Evolutionary conservation across 2,113 vertebrate genomes (phyloP), one percentile per base, ranked within the genome.

Genomic region (Bagarius yarrelli): DNA sequence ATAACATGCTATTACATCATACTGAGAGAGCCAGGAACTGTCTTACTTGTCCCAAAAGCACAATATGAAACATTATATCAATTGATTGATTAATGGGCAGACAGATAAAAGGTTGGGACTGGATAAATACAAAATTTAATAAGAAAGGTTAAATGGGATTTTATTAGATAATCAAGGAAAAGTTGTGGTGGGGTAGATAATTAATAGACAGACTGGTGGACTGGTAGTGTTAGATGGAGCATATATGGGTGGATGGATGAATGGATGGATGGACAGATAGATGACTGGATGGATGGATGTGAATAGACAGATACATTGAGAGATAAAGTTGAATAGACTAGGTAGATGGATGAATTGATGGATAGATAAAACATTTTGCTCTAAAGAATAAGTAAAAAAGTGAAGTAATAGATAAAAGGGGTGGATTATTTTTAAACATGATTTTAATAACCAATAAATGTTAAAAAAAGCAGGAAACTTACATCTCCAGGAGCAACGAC

Each of bases 401-500:
- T n/a, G n/a, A n/a, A n/a, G n/a, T n/a, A n/a, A 47, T 47, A 1
- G 9, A 47, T 47, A 47, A 47, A 47, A 47, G 44, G 11, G 44
- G 44, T 47, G 11, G 5, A 47, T 47, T 47, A 1, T 47, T 47
- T 47, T 47, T 4, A 40, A 40, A 40, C 36, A 40, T 40, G 36
- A 40, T 40, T 40, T 40, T 40, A 3, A 40, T 40, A 40, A 25
- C 13, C n/a, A 70, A 44, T 47, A 30, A 64, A 12, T 83, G 25
- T 44, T 18, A 61, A 76, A 13, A 34, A 56, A 16, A 11, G 34
- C 74, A 59, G 23, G 36, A 55, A 75, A 93, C 97, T 97, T 89
- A 99, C 97, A 85, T 99, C 96, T 88, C 97, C 97, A 0, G 98
- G 98, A 56, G 98, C 97, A 81, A 99, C 97, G 5, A 99, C 98